Evolutionary conservation across 1,140 invertebrate species (phyloP).

Genomic region (Littorina saxatilis): DNA sequence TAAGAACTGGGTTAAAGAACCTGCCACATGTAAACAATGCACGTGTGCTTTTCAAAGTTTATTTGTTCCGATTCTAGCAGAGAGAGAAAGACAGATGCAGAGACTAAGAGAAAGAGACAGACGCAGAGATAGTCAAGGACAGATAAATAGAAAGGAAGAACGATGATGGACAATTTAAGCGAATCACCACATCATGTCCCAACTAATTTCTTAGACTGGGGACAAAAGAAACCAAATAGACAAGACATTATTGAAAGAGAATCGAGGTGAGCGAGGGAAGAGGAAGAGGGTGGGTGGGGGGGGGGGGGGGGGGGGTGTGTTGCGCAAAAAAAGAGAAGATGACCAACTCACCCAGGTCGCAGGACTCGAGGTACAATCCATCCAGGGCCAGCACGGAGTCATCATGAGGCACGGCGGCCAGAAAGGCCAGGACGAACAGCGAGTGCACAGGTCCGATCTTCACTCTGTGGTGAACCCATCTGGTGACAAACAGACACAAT

Average conservation of each 20-base stretch:
- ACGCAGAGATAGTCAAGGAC: background rate
- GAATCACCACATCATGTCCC: no score
- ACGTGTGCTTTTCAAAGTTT: no score
- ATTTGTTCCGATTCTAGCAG: background rate
- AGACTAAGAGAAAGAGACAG: background rate
- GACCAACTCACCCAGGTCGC: constrained; percentile 1
- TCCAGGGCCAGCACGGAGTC: background rate
- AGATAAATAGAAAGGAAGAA: background rate
- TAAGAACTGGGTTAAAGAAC: no score
- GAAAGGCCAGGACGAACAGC: background rate
- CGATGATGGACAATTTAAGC: no score
- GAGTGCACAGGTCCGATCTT: background rate
- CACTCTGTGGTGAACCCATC: background rate
- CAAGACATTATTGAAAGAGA: no score
- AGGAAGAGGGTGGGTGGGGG: background rate
- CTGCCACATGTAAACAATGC: no score
- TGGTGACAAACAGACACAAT: background rate
- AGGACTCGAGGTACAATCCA: background rate
- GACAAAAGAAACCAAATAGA: no score
- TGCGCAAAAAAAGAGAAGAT: background rate
- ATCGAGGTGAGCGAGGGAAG: background rate
- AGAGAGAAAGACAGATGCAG: background rate
- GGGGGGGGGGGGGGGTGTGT: background rate
- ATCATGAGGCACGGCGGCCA: background rate
- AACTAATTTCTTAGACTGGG: no score